Evolutionary conservation across 2,888 invertebrate species (phyloP).

Genomic region (Phragmatobia fuliginosa): DNA sequence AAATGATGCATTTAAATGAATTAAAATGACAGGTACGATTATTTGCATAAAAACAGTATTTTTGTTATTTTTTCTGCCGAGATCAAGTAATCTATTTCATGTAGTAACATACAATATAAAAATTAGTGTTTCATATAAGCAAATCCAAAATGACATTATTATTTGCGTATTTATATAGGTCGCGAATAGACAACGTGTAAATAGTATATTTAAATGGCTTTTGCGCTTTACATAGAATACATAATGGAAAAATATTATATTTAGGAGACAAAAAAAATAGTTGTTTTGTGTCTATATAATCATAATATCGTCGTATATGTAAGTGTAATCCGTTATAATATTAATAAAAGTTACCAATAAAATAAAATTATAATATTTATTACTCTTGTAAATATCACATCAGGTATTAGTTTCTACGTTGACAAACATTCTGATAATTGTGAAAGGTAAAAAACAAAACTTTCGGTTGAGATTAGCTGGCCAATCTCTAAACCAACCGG

Average conservation of each 20-base stretch:
- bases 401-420: conserved; percentile 26
- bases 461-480: conserved; percentile 10
- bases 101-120: not conserved
- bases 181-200: conserved; percentile 11
- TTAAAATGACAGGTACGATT: conserved; percentile 16
- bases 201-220: conserved; percentile 17
- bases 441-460: not conserved
- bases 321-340: conserved; percentile 40
- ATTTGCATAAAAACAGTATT: not conserved
- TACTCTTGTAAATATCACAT: conserved; percentile 41
- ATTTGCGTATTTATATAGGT: not conserved
- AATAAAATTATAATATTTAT: conserved; percentile 48
- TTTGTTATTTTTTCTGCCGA: conserved; percentile 3
- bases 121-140: conserved; percentile 1
- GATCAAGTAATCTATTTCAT: not conserved
- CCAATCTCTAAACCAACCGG: conserved; percentile 20
- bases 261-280: conserved; percentile 32
- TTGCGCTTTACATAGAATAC: conserved; percentile 36
- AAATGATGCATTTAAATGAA: conserved; percentile 50
- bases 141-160: conserved; percentile 9
- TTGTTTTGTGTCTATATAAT: conserved; percentile 48
- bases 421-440: conserved; percentile 5
- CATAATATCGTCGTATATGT: conserved; percentile 20
- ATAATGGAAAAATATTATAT: conserved; percentile 37
- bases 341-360: conserved; percentile 53